A percentile compares a stretch with the other conserved stretches of the same genome.
phyloP scores from a whole-genome alignment of 1,140 invertebrate genomes.

The Vollenhovia emeryi region DNA sequence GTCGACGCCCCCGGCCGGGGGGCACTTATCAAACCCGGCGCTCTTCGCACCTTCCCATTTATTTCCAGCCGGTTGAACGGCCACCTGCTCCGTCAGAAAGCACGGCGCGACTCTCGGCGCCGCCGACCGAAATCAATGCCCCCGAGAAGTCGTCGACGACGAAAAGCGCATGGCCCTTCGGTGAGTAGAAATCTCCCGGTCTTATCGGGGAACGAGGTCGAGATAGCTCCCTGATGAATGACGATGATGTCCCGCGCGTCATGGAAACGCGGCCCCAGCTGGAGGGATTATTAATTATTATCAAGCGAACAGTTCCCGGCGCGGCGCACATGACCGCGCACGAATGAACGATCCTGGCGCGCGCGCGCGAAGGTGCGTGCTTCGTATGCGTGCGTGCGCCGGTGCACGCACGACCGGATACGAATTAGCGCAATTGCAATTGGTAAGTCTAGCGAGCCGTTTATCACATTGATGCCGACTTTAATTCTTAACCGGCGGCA shows the following conservation, averaged over 20 bases:
- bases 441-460: slow-evolving; percentile 42
- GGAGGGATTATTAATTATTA: slow-evolving; percentile 68
- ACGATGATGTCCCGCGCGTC: slow-evolving; percentile 40
- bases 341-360: slow-evolving; percentile 61
- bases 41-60: slow-evolving; percentile 47
- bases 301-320: slow-evolving; percentile 50
- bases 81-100: slow-evolving; percentile 41
- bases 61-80: slow-evolving; percentile 43
- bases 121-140: slow-evolving; percentile 33
- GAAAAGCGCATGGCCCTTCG: slow-evolving; percentile 43
- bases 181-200: slow-evolving; percentile 15
- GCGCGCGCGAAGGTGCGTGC: slow-evolving; percentile 2
- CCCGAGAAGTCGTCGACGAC: background rate
- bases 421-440: slow-evolving; percentile 45
- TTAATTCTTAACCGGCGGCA: slow-evolving; percentile 52
- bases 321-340: slow-evolving; percentile 25
- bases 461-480: slow-evolving; percentile 32
- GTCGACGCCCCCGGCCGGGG: background rate
- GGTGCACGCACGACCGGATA: slow-evolving; percentile 14
- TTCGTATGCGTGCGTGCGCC: background rate
- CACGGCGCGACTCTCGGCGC: background rate
- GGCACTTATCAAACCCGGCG: slow-evolving; percentile 42
- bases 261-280: background rate
- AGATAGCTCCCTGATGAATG: slow-evolving; percentile 45
- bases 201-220: slow-evolving; percentile 19